Conservation (phyloP, 2,113 vertebrate species). For the Nymphicus hollandicus region DNA sequence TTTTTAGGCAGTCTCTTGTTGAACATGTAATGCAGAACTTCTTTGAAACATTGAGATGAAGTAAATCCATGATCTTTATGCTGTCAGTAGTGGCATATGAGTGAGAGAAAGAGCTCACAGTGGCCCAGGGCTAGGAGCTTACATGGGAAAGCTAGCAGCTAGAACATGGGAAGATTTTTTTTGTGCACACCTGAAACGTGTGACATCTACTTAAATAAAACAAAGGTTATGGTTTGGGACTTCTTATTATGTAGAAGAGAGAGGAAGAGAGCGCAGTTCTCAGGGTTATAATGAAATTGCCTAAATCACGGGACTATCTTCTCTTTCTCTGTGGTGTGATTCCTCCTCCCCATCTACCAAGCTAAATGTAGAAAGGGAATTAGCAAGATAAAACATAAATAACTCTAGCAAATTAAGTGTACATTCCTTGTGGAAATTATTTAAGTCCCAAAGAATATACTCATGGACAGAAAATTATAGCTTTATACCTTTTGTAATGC, state of each 20-base stretch:
- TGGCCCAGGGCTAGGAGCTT: background rate
- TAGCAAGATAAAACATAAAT: background rate
- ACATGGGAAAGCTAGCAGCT: background rate
- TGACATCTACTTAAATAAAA: background rate
- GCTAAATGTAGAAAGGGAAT: background rate
- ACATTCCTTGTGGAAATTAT: background rate
- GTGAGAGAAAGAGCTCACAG: background rate
- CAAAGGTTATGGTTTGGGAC: background rate
- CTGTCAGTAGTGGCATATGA: background rate
- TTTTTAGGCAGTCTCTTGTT: background rate
- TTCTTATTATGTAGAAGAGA: background rate
- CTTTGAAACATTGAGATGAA: background rate
- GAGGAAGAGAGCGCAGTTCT: background rate
- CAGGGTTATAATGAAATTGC: background rate
- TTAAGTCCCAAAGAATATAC: background rate
- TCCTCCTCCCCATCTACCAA: background rate
- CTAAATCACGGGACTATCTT: background rate
- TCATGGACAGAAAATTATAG: background rate
- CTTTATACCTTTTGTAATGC: background rate
- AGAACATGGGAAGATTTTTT: background rate
- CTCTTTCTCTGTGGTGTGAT: constrained; percentile 11
- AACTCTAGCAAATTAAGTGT: background rate
- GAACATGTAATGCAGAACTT: background rate
- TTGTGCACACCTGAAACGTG: background rate
- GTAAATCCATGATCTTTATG: background rate